Base-by-base conservation (phyloP, 2,888 invertebrate species). In the Halictus ligatus region DNA sequence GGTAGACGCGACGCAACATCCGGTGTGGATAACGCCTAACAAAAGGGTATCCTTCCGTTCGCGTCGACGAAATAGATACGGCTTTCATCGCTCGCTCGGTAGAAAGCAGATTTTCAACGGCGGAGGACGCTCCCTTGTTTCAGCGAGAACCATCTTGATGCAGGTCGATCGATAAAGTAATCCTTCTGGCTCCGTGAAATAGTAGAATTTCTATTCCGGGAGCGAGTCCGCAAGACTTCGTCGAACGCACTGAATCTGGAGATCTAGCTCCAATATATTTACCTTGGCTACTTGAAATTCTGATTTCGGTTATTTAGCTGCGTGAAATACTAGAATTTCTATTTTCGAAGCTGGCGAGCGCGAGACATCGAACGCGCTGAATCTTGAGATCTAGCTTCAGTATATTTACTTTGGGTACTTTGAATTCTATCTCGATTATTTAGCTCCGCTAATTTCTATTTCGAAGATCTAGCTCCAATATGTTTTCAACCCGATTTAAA, bases 1-100 rank as follows among this genome's bases (percentile, higher is more conserved):
- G 94, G 94, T 93, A 88, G 89, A 86, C 85, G 85, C 90, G 86
- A 91, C 90, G 92, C 89, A 91, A 92, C 94, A 93, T 95, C 95
- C 95, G 94, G 94, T 94, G 93, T 94, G 94, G 94, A 94, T 94
- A 93, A 91, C 94, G 89, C 88, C 88, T 88, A 90, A 94, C 93
- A 94, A 93, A 93, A 92, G 93, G 91, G 90, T 88, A 91, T 91
- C 90, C 92, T 93, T 93, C 92, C 92, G 89, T 87, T 92, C 87
- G 81, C 87, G 89, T 82, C 79, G 80, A 88, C 89, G 91, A 93
- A 92, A 92, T 90, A 92, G 92, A 93, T 89, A 90, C 88, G 80
- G 81, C 89, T 91, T 88, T 89, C 85, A 69, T 84, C 86, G 85
- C 67, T 50, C 35, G 85, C 67, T 58, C 43, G n/a, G 54, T 81